These are phyloP conservation scores for Acanthococcus lagerstroemiae DNA, from an alignment of 2,888 invertebrate genomes.

Conservation along the genomic window DNA sequence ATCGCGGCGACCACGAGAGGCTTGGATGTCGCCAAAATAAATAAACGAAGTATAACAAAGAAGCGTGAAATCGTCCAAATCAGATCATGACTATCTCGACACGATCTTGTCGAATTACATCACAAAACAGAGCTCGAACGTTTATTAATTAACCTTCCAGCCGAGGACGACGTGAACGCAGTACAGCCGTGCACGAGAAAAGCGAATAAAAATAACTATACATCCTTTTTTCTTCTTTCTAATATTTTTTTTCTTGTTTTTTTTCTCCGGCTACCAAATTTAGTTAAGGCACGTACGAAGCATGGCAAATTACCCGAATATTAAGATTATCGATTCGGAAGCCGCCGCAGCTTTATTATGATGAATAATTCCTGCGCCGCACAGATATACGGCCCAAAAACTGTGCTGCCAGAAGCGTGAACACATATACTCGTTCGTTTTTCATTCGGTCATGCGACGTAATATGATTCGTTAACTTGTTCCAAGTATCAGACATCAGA, in stretches of 20 bases:
- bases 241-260: background rate
- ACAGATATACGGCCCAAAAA: background rate
- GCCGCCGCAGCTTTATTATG: slow-evolving; percentile 10
- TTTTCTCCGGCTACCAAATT: background rate
- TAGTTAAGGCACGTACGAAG: slow-evolving; percentile 13
- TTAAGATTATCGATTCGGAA: slow-evolving; percentile 19
- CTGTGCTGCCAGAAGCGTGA: slow-evolving; percentile 19
- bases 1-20: too few species aligned
- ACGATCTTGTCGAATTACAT: too few species aligned
- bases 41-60: too few species aligned
- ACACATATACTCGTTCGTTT: background rate
- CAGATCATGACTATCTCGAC: too few species aligned
- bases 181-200: background rate
- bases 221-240: background rate
- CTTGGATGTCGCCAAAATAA: too few species aligned
- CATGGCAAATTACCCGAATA: slow-evolving; percentile 24
- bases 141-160: background rate
- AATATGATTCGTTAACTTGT: slow-evolving; percentile 16
- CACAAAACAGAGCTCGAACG: too few species aligned
- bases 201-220: background rate
- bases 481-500: too few species aligned
- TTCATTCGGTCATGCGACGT: slow-evolving; percentile 24
- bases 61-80: too few species aligned
- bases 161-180: background rate
- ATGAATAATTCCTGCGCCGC: slow-evolving; percentile 5